These are phyloP conservation scores for Vultur gryphus DNA, from an alignment of 2,797 vertebrate species.

Conservation along the genomic window DNA sequence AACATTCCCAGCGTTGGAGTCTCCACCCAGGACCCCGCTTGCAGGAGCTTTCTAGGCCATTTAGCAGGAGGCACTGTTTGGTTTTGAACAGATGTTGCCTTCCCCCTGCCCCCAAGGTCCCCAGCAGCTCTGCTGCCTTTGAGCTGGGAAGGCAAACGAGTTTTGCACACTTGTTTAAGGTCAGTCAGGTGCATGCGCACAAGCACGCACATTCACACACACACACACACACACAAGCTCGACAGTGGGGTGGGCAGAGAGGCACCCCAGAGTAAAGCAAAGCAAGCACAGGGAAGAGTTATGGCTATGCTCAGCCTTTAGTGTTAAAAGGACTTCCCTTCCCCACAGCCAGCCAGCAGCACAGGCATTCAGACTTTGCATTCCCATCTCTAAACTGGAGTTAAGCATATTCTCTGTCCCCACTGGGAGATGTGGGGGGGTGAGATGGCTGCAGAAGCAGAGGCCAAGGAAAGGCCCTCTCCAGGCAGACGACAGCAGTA, in stretches of 20 bases:
- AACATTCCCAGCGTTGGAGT: constrained; percentile 76
- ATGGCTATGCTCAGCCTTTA: not conserved
- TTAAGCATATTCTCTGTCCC: not conserved
- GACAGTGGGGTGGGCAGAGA: not conserved
- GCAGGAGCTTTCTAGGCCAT: constrained; percentile 80
- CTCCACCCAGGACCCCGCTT: constrained; percentile 70
- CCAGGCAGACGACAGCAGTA: not conserved
- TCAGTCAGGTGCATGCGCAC: constrained; percentile 47
- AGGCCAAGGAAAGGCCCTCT: not conserved
- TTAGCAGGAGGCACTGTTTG: constrained; percentile 81
- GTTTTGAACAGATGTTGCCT: constrained; percentile 81
- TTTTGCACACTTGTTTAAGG: constrained; percentile 59
- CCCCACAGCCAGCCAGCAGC: not conserved
- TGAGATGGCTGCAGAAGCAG: not conserved
- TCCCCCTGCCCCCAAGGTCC: constrained; percentile 69
- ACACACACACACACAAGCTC: not conserved
- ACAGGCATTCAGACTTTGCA: not conserved
- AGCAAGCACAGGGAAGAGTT: not conserved
- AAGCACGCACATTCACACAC: not conserved
- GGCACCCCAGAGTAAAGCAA: not conserved
- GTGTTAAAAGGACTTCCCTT: not conserved
- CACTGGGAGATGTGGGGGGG: not conserved
- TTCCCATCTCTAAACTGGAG: not conserved
- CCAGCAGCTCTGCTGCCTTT: constrained; percentile 55
- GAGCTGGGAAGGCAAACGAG: constrained; percentile 44